Percentiles rank a stretch among this genome's conserved stretches.
phyloP scores from a whole-genome alignment of 2,888 invertebrate genomes.

The Chalcis sispes region DNA sequence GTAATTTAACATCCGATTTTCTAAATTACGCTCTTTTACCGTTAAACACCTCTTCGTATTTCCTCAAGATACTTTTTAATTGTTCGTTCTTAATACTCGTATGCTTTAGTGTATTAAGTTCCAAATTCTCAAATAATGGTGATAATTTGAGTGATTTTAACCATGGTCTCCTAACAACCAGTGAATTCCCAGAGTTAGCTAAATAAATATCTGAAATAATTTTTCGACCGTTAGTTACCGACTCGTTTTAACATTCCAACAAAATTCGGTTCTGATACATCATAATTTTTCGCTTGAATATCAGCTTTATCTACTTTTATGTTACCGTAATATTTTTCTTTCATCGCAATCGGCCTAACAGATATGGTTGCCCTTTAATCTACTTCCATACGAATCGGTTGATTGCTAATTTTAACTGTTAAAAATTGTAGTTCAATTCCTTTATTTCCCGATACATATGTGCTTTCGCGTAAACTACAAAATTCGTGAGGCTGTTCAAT shows the following conservation, averaged over 20 bases:
- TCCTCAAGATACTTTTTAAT: constrained; percentile 11
- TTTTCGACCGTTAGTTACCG: background rate
- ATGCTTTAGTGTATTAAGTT: background rate
- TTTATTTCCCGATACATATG: constrained; percentile 8
- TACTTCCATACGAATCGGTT: constrained; percentile 12
- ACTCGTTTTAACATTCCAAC: background rate
- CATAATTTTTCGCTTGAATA: constrained; percentile 1
- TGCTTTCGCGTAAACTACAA: background rate
- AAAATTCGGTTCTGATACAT: background rate
- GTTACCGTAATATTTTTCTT: background rate
- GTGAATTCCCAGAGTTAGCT: background rate
- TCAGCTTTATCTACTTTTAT: background rate
- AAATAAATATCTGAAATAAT: background rate
- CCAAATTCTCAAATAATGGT: background rate
- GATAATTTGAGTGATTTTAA: constrained; percentile 6
- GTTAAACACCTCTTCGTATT: constrained; percentile 11
- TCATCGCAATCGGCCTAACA: background rate
- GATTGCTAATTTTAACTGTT: background rate
- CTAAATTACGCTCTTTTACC: background rate
- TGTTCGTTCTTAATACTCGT: background rate
- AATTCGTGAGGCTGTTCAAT: too few species aligned
- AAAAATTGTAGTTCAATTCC: constrained; percentile 12
- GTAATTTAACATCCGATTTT: constrained; percentile 18
- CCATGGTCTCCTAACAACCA: background rate
- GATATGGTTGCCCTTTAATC: background rate